A percentile compares a stretch with the other conserved stretches of the same genome.
Conservation (phyloP, 2,888 invertebrate species). For the Platycheirus albimanus region DNA sequence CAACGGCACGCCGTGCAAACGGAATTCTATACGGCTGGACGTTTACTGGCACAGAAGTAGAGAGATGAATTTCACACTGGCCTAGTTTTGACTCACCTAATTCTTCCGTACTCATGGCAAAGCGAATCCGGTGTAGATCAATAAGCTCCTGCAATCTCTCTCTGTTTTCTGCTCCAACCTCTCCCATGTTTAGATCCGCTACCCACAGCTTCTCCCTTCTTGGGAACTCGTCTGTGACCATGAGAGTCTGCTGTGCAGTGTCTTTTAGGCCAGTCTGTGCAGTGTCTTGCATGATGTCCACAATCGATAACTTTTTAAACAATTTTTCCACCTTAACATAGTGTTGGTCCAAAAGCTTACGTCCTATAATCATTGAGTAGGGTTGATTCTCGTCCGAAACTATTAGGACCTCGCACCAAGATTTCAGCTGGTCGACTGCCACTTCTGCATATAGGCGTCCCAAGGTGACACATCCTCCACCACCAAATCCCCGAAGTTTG, state of each 20-base stretch:
- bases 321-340: background rate
- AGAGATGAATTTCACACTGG: too few species aligned
- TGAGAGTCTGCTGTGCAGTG: background rate
- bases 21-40: conserved; percentile 27
- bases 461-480: conserved; percentile 10
- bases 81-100: too few species aligned
- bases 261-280: too few species aligned
- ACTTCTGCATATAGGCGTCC: conserved; percentile 14
- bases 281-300: background rate
- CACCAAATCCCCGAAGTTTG: conserved; percentile 24
- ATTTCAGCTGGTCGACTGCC: conserved; percentile 5
- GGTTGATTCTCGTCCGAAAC: too few species aligned
- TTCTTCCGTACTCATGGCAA: conserved; percentile 1
- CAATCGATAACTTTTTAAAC: background rate
- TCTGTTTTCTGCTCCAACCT: background rate
- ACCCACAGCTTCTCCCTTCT: background rate
- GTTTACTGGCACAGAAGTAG: too few species aligned
- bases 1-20: conserved; percentile 20
- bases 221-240: background rate
- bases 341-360: too few species aligned
- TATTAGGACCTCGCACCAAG: too few species aligned
- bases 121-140: conserved; percentile 5
- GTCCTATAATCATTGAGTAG: too few species aligned
- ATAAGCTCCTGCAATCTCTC: background rate
- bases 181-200: conserved; percentile 11